Percentiles rank a stretch among this genome's conserved stretches.
These are phyloP conservation scores for Zosterops japonicus DNA, from an alignment of 2,113 vertebrate genomes.

Conservation along the genomic window DNA sequence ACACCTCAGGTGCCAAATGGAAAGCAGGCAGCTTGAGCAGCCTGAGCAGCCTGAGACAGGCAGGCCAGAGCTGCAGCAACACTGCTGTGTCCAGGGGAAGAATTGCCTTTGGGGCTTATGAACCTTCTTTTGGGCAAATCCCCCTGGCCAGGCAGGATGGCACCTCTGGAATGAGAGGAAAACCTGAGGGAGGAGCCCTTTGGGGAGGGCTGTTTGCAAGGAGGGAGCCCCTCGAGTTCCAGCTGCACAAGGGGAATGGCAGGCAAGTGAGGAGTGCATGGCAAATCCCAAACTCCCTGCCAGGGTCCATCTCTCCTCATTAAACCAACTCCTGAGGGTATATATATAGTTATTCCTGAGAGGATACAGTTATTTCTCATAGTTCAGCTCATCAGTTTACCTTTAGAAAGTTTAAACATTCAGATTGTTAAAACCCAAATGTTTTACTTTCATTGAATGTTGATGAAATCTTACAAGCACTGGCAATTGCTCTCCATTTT, in stretches of 20 bases:
- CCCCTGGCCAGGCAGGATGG: background rate
- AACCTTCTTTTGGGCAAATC: conserved; percentile 23
- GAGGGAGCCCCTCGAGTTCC: background rate
- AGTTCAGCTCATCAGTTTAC: background rate
- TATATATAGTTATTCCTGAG: too few species aligned
- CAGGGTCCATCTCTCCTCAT: background rate
- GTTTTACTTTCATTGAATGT: background rate
- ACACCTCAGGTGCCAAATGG: background rate
- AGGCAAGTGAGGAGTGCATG: background rate
- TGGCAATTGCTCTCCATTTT: background rate
- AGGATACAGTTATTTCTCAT: background rate
- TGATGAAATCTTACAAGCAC: background rate
- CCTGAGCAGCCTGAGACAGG: background rate
- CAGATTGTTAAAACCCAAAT: background rate
- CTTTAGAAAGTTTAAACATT: background rate
- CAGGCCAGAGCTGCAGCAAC: background rate
- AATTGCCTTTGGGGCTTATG: background rate
- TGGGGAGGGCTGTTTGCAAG: conserved; percentile 4
- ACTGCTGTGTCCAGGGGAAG: background rate
- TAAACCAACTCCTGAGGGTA: background rate
- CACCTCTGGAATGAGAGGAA: background rate
- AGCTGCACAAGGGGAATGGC: background rate
- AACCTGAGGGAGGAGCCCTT: conserved; percentile 53
- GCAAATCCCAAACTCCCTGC: background rate
- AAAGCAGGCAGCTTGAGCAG: background rate